A percentile compares a stretch with the other conserved stretches of the same genome.
Evolutionary conservation across 1,140 invertebrate species (phyloP).

Genomic region (Drosophila erecta): DNA sequence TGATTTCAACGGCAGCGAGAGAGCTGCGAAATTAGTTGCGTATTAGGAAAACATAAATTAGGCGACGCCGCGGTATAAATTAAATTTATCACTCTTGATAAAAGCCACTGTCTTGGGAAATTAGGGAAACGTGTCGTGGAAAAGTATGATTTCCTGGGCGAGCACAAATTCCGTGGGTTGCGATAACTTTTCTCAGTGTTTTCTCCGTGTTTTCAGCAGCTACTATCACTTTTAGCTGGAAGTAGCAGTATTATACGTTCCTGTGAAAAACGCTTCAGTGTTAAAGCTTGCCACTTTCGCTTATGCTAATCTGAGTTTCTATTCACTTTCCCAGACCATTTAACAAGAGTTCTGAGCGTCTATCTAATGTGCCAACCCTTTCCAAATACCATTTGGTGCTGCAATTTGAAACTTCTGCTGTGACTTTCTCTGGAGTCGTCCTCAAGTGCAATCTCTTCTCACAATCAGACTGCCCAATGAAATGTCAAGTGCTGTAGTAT

Average conservation of each 20-base stretch:
- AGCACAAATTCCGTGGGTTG: too few species aligned
- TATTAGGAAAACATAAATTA: constrained; percentile 80
- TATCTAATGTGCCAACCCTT: neutral
- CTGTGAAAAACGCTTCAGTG: neutral
- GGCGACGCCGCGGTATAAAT: constrained; percentile 66
- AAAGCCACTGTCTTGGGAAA: constrained; percentile 54
- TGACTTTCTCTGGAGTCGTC: constrained; percentile 5
- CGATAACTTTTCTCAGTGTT: neutral
- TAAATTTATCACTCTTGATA: constrained; percentile 73
- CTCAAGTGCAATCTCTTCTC: constrained; percentile 26
- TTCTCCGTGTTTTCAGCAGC: neutral
- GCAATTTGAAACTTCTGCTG: constrained; percentile 16
- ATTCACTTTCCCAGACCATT: too few species aligned
- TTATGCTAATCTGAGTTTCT: too few species aligned
- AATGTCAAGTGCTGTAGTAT: constrained; percentile 15
- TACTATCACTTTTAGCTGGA: constrained; percentile 14
- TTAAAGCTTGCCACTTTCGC: too few species aligned
- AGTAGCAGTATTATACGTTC: neutral
- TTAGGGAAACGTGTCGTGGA: constrained; percentile 55
- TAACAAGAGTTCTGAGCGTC: neutral
- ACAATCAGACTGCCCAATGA: constrained; percentile 24
- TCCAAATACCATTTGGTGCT: constrained; percentile 5
- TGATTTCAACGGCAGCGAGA: constrained; percentile 17
- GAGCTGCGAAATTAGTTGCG: constrained; percentile 74
- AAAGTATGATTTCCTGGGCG: constrained; percentile 24